A percentile compares a stretch with the other conserved stretches of the same genome.
phyloP scores from a whole-genome alignment of 2,113 vertebrate genomes.

The Embiotoca jacksoni region DNA sequence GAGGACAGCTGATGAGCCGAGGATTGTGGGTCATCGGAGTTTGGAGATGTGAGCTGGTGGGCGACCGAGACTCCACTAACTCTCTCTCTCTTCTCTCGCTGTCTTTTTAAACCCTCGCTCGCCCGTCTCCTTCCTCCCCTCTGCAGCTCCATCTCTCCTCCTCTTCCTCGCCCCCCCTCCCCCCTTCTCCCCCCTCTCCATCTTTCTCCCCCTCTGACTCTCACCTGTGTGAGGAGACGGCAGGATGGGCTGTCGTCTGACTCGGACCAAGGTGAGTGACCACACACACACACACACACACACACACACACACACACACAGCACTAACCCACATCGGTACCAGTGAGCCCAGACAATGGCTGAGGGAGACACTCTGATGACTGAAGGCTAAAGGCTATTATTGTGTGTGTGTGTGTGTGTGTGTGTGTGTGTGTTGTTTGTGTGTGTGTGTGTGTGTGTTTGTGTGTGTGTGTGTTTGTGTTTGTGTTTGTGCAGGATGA shows the following conservation, averaged over 20 bases:
- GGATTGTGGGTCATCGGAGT: constrained; percentile 59
- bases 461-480: too few relatives aligned
- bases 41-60: constrained; percentile 70
- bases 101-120: not conserved
- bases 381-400: constrained; percentile 22
- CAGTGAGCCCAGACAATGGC: constrained; percentile 18
- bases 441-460: not conserved
- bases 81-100: constrained; percentile 20
- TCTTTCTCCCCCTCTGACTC: constrained; percentile 3
- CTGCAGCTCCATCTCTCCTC: not conserved
- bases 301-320: not conserved
- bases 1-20: constrained; percentile 59
- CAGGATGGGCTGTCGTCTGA: constrained; percentile 76
- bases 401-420: constrained; percentile 1
- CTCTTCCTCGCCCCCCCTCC: not conserved
- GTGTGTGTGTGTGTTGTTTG: not conserved
- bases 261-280: constrained; percentile 73
- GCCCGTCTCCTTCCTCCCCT: not conserved
- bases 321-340: constrained; percentile 19
- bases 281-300: not conserved
- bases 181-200: not conserved
- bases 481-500: not conserved
- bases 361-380: constrained; percentile 24
- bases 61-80: constrained; percentile 38
- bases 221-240: constrained; percentile 13